phyloP scores from a whole-genome alignment of 2,113 vertebrate species.

The Menidia beryllina region DNA sequence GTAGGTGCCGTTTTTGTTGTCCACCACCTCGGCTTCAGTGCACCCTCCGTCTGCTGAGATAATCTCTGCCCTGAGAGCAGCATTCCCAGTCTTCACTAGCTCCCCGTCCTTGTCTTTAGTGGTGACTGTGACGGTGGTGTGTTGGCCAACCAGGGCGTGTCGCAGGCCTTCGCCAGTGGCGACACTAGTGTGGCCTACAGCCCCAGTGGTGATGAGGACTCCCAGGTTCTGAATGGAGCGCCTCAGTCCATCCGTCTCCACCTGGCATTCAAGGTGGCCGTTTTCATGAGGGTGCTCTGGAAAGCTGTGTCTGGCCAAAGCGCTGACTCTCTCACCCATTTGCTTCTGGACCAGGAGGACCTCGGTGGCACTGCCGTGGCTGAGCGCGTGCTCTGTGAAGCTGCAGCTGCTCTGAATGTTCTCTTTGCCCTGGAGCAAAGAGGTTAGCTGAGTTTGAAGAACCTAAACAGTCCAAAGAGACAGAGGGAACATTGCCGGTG shows the following conservation, averaged over 20 bases:
- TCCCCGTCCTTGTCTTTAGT: conserved; percentile 95
- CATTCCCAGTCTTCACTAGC: conserved; percentile 91
- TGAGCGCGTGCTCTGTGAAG: conserved; percentile 94
- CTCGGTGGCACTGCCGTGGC: conserved; percentile 91
- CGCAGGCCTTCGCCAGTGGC: conserved; percentile 94
- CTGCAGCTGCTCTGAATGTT: conserved; percentile 95
- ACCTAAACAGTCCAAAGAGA: conserved; percentile 79
- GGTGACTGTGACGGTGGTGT: conserved; percentile 90
- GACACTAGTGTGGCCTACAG: conserved; percentile 91
- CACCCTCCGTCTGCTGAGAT: conserved; percentile 79
- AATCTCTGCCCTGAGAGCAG: conserved; percentile 86
- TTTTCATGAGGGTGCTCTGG: conserved; percentile 93
- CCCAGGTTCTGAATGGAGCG: conserved; percentile 95
- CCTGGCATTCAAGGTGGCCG: conserved; percentile 90
- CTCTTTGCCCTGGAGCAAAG: conserved; percentile 93
- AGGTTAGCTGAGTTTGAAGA: conserved; percentile 90
- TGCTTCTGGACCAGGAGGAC: conserved; percentile 95
- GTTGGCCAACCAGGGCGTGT: conserved; percentile 91
- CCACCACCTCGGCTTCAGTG: conserved; percentile 86
- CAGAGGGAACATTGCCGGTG: background rate
- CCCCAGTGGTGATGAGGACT: conserved; percentile 89
- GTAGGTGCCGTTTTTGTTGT: conserved; percentile 97
- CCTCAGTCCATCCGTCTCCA: conserved; percentile 91
- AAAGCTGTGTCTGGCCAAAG: conserved; percentile 87
- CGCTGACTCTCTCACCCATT: conserved; percentile 92